A percentile compares a stretch with the other conserved stretches of the same genome.
phyloP scores from a whole-genome alignment of 2,113 vertebrate species.

The Lophochroa leadbeateri region DNA sequence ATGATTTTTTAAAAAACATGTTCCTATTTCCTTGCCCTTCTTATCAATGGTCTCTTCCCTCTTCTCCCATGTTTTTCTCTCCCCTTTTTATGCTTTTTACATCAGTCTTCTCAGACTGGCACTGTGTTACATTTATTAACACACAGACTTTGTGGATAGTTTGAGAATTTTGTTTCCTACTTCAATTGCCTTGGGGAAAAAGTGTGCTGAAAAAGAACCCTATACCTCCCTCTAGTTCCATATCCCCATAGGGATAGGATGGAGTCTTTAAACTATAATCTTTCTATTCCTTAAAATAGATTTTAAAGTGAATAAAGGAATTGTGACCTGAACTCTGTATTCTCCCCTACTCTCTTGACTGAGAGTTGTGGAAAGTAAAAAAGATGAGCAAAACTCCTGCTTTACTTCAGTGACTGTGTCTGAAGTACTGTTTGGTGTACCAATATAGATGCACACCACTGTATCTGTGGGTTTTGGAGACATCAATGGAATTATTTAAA shows the following conservation, averaged over 20 bases:
- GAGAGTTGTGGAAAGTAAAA: background rate
- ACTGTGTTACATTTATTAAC: background rate
- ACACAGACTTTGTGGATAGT: background rate
- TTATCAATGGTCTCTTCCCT: background rate
- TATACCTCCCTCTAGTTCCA: background rate
- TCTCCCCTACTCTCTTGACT: background rate
- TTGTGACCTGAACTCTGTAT: conserved; percentile 5
- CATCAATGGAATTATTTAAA: background rate
- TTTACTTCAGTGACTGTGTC: background rate
- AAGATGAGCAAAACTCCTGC: background rate
- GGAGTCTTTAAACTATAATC: background rate
- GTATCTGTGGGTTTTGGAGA: background rate
- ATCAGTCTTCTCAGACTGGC: background rate
- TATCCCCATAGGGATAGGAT: background rate
- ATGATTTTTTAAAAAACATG: background rate
- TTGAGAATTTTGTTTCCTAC: background rate
- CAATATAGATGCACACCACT: background rate
- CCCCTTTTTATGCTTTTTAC: background rate
- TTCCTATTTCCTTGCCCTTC: background rate
- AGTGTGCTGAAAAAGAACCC: background rate
- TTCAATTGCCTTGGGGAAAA: background rate
- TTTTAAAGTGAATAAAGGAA: background rate
- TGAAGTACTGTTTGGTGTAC: background rate
- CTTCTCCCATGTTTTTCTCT: background rate
- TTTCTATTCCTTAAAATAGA: conserved; percentile 31